Evolutionary conservation across 2,113 vertebrate genomes (phyloP), one percentile per base, ranked within the genome.

Genomic region (Butorides virescens): DNA sequence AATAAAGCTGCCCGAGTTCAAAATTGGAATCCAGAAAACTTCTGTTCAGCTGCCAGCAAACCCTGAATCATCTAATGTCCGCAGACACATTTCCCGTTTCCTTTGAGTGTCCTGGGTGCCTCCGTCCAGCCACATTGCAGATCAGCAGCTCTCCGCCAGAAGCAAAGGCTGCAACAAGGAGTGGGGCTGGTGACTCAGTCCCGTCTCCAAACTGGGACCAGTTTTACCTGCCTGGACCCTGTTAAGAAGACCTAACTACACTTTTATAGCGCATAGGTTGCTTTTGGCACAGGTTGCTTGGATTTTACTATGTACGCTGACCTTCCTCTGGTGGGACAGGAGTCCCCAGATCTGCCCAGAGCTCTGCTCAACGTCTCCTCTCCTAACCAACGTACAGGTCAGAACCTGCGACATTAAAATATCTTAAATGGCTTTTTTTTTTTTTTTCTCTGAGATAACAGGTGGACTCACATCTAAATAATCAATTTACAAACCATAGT

Each of bases 51-150:
- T 97, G 95, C 94, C 95, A 97, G 85, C 77, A 94, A 88, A 2
- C 85, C 81, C 77, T 96, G 94, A 96, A 96, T 96, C 96, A 97
- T 53, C 85, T 32, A 32, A 86, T 92, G 94, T 93, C 93, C 46
- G 1, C 74, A 94, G 93, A 94, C 90, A 90, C 47, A 36, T 86
- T 94, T 90, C 81, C 93, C 58, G 2, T 93, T 88, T 88, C 84
- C 93, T 96, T 62, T 76, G 88, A 88, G 77, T 88, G 93, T 93
- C 93, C 94, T 50, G 81, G 84, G 74, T 93, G 86, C 80, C 65
- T 86, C 87, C 13, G 92, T 78, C 84, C 84, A 0, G 91, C 77
- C 82, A 14, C 90, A 65, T 58, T 32, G 53, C 58, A 37, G 73
- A 95, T 47, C 84, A 46, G 81, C 84, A 81, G 73, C 91, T 92